These are phyloP conservation scores for Drosophila bunnanda DNA, from an alignment of 2,888 invertebrate genomes.

Conservation along the genomic window DNA sequence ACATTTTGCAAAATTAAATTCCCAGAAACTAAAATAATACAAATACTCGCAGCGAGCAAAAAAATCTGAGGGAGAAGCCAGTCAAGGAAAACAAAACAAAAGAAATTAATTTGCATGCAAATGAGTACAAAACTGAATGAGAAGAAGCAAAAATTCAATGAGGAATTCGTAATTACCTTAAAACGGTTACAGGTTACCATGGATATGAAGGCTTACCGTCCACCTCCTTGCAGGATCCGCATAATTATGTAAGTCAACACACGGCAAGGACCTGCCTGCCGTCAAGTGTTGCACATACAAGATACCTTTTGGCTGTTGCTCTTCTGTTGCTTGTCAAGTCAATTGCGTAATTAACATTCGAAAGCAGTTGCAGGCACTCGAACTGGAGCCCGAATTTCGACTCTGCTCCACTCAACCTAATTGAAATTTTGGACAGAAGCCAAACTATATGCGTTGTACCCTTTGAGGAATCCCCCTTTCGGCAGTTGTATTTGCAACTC, in stretches of 20 bases:
- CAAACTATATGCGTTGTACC: slow-evolving; percentile 36
- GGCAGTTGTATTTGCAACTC: slow-evolving; percentile 22
- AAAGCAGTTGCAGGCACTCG: slow-evolving; percentile 26
- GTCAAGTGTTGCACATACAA: slow-evolving; percentile 14
- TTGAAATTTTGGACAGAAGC: slow-evolving; percentile 47
- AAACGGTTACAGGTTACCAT: slow-evolving; percentile 24
- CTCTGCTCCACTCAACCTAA: slow-evolving; percentile 42
- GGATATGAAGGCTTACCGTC: not conserved
- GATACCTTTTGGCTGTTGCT: slow-evolving; percentile 34
- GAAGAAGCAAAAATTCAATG: slow-evolving; percentile 27
- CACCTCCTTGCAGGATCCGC: slow-evolving; percentile 20
- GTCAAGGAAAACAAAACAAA: slow-evolving; percentile 37
- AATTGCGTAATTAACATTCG: slow-evolving; percentile 76
- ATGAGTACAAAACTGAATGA: slow-evolving; percentile 45
- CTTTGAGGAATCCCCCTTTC: slow-evolving; percentile 15
- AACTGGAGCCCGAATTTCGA: not conserved
- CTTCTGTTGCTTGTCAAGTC: slow-evolving; percentile 58
- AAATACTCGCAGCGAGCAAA: slow-evolving; percentile 29
- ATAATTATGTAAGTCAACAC: slow-evolving; percentile 49
- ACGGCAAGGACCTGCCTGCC: not conserved
- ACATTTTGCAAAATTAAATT: slow-evolving; percentile 61
- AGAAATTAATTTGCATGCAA: slow-evolving; percentile 72
- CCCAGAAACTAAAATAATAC: slow-evolving; percentile 60
- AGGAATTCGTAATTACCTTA: slow-evolving; percentile 29
- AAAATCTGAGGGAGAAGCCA: slow-evolving; percentile 1